Evolutionary conservation across 2,113 vertebrate genomes (phyloP), one percentile per base, ranked within the genome.

Genomic region (Pygathrix nemaeus): DNA sequence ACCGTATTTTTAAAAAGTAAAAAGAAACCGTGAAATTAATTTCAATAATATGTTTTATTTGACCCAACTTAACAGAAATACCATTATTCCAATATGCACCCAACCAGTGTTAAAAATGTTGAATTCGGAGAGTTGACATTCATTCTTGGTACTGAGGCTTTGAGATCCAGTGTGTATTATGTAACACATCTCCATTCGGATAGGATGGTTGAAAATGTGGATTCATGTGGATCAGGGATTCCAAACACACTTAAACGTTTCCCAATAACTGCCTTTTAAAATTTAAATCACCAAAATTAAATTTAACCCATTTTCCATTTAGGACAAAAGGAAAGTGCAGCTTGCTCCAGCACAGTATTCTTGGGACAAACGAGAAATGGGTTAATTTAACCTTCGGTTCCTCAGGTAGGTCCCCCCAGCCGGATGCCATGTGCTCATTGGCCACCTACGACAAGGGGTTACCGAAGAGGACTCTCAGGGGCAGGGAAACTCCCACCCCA

Each of bases 361-460:
- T 55, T 55, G 52, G 18, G 52, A 7, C 18, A n/a, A 68, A 40
- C 6, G 5, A 55, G 18, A 55, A 20, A 55, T 55, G 52, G 52
- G 52, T 55, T 20, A 79, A 32, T 80, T 8, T 73, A 38, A 73
- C n/a, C 12, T 76, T 61, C 25, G 8, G 40, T 52, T 45, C 21
- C 14, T 32, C 0, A 64, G 61, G 27, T 14, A 64, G 0, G 50
- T 70, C 32, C 80, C 8, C 6, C 27, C 18, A 3, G 16, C 68
- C 3, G 16, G 6, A 11, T 2, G 21, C 9, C 27, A 17, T 20
- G 12, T 1, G 9, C 4, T n/a, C 8, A 45, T 6, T 0, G 73
- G 32, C 66, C 40, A 5, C n/a, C 0, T 0, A 7, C 21, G 38
- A 5, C 9, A 18, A 27, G 21, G 23, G 9, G 52, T 25, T 14